phyloP scores from a whole-genome alignment of 1,140 invertebrate species.

The Epicauta chinensis region DNA sequence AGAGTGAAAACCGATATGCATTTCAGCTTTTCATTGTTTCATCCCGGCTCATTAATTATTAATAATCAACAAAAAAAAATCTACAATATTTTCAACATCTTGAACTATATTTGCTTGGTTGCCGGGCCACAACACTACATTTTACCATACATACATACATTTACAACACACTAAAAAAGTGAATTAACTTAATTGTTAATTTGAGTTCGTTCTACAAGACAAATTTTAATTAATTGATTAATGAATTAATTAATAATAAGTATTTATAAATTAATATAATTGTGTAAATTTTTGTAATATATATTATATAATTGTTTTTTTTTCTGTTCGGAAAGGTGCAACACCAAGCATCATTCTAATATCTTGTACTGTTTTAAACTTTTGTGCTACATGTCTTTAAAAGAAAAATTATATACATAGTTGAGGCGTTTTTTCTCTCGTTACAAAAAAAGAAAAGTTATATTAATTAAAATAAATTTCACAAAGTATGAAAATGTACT shows the following conservation, averaged over 20 bases:
- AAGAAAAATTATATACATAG: constrained; percentile 4
- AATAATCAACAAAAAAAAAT: constrained; percentile 12
- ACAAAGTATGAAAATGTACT: constrained; percentile 40
- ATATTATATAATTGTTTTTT: constrained; percentile 26
- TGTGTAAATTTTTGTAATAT: constrained; percentile 45
- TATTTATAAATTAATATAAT: constrained; percentile 41
- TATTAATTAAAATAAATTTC: too few relatives aligned
- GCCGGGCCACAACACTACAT: constrained; percentile 34
- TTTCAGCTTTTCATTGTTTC: constrained; percentile 49
- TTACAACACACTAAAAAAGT: constrained; percentile 22
- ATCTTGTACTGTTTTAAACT: constrained; percentile 24
- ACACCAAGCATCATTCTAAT: constrained; percentile 20
- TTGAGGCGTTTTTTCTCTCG: constrained; percentile 6
- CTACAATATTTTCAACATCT: constrained; percentile 36
- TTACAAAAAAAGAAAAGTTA: neutral
- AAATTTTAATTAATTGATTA: constrained; percentile 37
- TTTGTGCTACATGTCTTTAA: constrained; percentile 34
- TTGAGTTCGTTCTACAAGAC: constrained; percentile 36
- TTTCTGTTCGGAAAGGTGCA: constrained; percentile 24
- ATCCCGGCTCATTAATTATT: constrained; percentile 37
- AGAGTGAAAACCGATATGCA: constrained; percentile 41
- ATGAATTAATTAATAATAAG: too few relatives aligned
- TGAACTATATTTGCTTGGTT: constrained; percentile 38
- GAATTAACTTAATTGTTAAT: constrained; percentile 40
- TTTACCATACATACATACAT: too few relatives aligned